Evolutionary conservation across 2,113 vertebrate genomes (phyloP).

Genomic region (Sitta europaea): DNA sequence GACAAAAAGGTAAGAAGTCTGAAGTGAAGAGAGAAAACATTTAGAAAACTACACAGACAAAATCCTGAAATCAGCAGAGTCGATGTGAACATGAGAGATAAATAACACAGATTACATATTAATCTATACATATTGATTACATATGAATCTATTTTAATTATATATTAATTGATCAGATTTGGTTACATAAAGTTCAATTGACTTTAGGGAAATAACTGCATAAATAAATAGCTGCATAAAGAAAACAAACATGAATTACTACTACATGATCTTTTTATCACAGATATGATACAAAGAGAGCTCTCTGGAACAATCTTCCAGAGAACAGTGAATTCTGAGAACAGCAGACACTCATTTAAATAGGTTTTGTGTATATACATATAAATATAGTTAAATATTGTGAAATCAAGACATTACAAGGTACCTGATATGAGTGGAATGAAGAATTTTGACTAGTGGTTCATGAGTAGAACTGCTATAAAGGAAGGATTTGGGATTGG

Average conservation of each 20-base stretch:
- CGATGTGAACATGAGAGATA: background rate
- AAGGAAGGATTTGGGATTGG: constrained; percentile 91
- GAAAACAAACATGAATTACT: background rate
- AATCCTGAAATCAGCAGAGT: background rate
- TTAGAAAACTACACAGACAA: background rate
- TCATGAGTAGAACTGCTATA: constrained; percentile 86
- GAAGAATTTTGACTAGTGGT: constrained; percentile 81
- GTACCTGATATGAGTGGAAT: constrained; percentile 94
- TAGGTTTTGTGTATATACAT: background rate
- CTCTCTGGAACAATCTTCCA: background rate
- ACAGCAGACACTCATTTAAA: background rate
- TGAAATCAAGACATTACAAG: background rate
- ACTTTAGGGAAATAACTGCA: background rate
- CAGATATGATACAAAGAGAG: background rate
- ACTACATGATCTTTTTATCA: background rate
- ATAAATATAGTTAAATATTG: background rate
- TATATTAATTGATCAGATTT: background rate
- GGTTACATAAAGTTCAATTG: background rate
- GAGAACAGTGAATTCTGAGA: background rate
- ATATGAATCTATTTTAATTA: background rate
- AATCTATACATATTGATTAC: background rate
- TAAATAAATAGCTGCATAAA: too few relatives aligned
- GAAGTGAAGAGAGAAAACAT: background rate
- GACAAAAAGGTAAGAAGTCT: background rate
- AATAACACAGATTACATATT: background rate